Percentiles rank a stretch among this genome's conserved stretches.
Evolutionary conservation across 2,888 invertebrate species (phyloP).

Genomic region (Brachylomia viminalis): DNA sequence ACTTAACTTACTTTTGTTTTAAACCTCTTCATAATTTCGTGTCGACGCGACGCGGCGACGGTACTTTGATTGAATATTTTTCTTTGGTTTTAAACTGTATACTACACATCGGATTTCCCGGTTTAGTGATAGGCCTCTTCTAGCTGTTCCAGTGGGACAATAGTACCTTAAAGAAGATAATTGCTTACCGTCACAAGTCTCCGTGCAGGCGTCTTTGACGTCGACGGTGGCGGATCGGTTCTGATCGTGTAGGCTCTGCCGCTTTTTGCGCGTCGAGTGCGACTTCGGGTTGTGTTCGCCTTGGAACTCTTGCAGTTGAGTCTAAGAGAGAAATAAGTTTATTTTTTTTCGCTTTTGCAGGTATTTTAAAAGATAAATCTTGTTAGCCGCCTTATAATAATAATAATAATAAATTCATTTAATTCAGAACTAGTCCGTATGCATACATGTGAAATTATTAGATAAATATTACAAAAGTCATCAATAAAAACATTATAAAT

Average conservation of each 20-base stretch:
- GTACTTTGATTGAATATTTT: not conserved
- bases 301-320: slow-evolving; percentile 76
- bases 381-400: too few relatives aligned
- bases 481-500: too few relatives aligned
- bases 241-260: slow-evolving; percentile 82
- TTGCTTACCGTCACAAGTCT: slow-evolving; percentile 68
- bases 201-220: slow-evolving; percentile 75
- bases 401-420: too few relatives aligned
- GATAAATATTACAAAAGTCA: too few relatives aligned
- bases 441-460: too few relatives aligned
- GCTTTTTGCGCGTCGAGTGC: slow-evolving; percentile 77
- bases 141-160: not conserved
- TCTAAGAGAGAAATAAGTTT: slow-evolving; percentile 65
- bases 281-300: slow-evolving; percentile 63
- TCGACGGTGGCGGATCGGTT: slow-evolving; percentile 69
- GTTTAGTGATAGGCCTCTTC: not conserved
- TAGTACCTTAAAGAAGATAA: not conserved
- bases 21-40: too few relatives aligned
- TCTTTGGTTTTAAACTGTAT: not conserved
- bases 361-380: not conserved
- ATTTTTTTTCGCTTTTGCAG: not conserved
- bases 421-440: too few relatives aligned
- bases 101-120: not conserved
- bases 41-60: not conserved
- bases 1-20: too few relatives aligned